Percentiles rank a stretch among this genome's conserved stretches.
phyloP scores from a whole-genome alignment of 2,797 vertebrate species.

The Sus cebifrons region DNA sequence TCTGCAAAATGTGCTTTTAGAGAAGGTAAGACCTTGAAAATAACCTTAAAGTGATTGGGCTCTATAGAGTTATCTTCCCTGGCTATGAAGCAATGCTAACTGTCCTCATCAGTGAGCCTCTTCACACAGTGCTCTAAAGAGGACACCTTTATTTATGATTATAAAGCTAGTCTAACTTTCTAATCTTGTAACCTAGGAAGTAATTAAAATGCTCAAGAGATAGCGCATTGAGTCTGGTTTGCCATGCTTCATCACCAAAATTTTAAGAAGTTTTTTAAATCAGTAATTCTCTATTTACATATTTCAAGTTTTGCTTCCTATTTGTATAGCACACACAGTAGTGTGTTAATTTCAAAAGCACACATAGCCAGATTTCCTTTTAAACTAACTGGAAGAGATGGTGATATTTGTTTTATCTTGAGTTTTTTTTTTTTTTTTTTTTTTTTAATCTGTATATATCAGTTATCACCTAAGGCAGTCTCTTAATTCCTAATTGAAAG shows the following conservation, averaged over 20 bases:
- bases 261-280: background rate
- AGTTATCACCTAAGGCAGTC: background rate
- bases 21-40: conserved; percentile 19
- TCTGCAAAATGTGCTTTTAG: conserved; percentile 38
- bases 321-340: background rate
- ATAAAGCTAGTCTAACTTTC: background rate
- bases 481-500: background rate
- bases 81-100: background rate
- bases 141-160: background rate
- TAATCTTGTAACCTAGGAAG: conserved; percentile 44
- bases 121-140: background rate
- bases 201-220: conserved; percentile 1
- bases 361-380: background rate
- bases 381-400: conserved; percentile 2
- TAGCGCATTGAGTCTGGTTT: background rate
- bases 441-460: background rate
- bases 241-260: background rate
- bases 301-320: background rate
- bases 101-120: background rate
- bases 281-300: background rate
- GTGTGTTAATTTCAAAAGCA: conserved; percentile 31
- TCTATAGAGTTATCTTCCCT: background rate
- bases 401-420: background rate
- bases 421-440: background rate
- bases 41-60: background rate